Evolutionary conservation across 2,888 invertebrate species (phyloP).

Genomic region (Pandemis cinnamomeana): DNA sequence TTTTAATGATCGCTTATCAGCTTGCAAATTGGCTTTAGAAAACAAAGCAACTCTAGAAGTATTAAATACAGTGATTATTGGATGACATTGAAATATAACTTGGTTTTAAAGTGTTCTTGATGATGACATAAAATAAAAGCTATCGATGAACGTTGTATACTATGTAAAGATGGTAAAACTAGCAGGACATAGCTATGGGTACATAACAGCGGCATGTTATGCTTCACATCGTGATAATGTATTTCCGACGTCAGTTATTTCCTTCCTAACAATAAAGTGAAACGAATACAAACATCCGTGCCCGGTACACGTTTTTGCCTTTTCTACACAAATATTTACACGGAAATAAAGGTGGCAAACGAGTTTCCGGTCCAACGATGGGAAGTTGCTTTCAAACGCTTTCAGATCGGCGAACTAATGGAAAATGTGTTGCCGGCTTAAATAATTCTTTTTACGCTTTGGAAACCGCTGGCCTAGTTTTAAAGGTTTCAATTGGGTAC

Average conservation of each 20-base stretch:
- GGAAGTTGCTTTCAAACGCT: constrained; percentile 30
- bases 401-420: constrained; percentile 34
- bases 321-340: constrained; percentile 27
- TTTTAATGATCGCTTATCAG: too few relatives aligned
- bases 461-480: constrained; percentile 31
- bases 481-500: constrained; percentile 17
- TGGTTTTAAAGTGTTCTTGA: too few relatives aligned
- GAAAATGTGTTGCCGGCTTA: constrained; percentile 27
- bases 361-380: constrained; percentile 31
- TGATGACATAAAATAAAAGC: too few relatives aligned
- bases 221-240: background rate
- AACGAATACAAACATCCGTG: constrained; percentile 15
- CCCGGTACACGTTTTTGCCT: constrained; percentile 7
- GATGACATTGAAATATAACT: too few relatives aligned
- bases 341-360: constrained; percentile 31
- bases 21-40: too few relatives aligned
- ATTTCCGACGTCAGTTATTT: constrained; percentile 18
- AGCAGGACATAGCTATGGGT: too few relatives aligned
- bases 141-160: too few relatives aligned
- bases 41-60: too few relatives aligned
- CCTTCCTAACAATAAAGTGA: background rate
- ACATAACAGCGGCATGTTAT: background rate
- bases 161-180: too few relatives aligned
- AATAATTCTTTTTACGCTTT: constrained; percentile 38
- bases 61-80: too few relatives aligned